Base-by-base conservation (phyloP, 2,113 vertebrate species). In the Hyperoodon ampullatus region DNA sequence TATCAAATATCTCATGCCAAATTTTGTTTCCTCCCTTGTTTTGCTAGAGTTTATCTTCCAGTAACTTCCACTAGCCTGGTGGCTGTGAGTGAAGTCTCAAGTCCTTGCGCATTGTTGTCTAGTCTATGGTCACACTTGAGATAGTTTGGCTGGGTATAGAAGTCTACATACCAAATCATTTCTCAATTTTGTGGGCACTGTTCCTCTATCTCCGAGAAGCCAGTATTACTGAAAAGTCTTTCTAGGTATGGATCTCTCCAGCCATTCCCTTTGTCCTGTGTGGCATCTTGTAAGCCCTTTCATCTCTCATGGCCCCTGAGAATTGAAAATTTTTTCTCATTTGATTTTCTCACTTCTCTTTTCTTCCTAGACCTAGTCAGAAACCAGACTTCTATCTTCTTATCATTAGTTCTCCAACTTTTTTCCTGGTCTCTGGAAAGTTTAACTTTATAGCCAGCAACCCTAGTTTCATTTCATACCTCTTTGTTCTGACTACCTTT, bases 321-420 rank as follows among this genome's bases (percentile, higher is more conserved):
- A 78, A 65, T 13, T 24, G 9, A 3, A 26, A 44, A 3, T n/a
- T 39, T 70, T 89, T 74, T 47, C 63, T 65, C 44, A 39, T 15
- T 86, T 85, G 55, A 68, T 68, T 80, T 91, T 42, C 68, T 95
- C 65, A 88, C 8, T 66, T 95, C 47, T 90, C 10, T 81, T 86
- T 74, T 28, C 26, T 44, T 58, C 33, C 72, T 39, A 91, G 61
- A 71, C 24, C 83, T 78, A 18, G 9, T 50, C 85, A 71, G 85
- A 77, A 53, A 44, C 28, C 55, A 71, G 75, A 90, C 16, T 85
- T 90, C 30, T 8, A 44, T 11, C 5, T 92, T 55, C 55, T 88
- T 26, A 39, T 24, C 74, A 63, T 88, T n/a, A 70, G 47, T 75
- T 55, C 53, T 75, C 24, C 39, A 84, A 61, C 33, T 42, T 33